Percentiles rank a stretch among this genome's conserved stretches.
phyloP scores from a whole-genome alignment of 2,113 vertebrate species.

The Lamprologus tigripictilis region DNA sequence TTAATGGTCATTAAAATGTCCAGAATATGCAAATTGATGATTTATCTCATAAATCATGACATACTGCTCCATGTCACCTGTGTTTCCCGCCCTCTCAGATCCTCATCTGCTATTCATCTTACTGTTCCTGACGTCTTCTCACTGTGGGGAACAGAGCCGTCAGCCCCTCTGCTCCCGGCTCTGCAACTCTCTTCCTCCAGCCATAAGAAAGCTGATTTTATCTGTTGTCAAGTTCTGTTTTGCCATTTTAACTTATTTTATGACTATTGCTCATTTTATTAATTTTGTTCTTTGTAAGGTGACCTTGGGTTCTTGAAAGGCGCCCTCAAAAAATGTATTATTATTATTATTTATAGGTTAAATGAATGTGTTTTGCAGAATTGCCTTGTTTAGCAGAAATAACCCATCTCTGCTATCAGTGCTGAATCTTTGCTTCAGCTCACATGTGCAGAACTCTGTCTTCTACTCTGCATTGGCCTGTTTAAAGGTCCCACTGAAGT shows the following conservation, averaged over 20 bases:
- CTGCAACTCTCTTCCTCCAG: neutral
- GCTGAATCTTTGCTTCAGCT: neutral
- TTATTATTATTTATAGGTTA: neutral
- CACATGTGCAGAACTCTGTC: neutral
- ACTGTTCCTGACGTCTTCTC: fast-evolving
- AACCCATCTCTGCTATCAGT: neutral
- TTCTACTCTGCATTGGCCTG: neutral
- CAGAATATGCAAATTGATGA: neutral
- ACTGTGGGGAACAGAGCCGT: fast-evolving
- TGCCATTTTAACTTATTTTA: neutral
- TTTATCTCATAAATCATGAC: fast-evolving
- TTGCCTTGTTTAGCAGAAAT: fast-evolving
- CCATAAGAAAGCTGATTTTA: neutral
- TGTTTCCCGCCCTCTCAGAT: fast-evolving
- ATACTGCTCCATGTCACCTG: neutral
- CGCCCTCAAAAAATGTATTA: fast-evolving
- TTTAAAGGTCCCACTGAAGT: neutral
- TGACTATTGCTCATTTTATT: neutral
- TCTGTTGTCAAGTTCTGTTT: fast-evolving
- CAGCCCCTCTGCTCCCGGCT: neutral
- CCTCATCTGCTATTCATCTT: fast-evolving
- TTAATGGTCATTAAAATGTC: neutral
- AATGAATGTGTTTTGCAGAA: neutral
- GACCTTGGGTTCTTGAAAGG: neutral
- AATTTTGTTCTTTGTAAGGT: neutral